Conservation (phyloP, 1,140 invertebrate genomes). For the Pantala flavescens region DNA sequence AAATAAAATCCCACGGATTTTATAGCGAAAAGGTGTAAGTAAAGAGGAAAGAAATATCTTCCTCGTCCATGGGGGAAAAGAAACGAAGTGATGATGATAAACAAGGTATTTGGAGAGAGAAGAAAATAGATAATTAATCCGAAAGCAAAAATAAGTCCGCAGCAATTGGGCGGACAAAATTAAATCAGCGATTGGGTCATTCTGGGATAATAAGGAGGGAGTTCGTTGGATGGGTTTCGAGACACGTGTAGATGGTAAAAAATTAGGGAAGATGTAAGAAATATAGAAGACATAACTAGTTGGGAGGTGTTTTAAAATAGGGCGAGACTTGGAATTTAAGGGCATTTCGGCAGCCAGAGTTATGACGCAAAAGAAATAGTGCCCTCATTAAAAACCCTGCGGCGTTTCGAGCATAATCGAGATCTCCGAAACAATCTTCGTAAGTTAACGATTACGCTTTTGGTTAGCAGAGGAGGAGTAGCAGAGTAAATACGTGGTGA, state of each 20-base stretch:
- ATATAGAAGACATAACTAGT: too few relatives aligned
- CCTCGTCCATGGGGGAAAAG: background rate
- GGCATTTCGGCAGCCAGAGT: too few relatives aligned
- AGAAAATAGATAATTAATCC: background rate
- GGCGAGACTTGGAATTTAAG: too few relatives aligned
- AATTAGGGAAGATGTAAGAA: too few relatives aligned
- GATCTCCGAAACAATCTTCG: background rate
- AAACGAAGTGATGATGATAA: background rate
- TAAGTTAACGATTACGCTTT: slow-evolving; percentile 2
- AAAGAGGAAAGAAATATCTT: background rate
- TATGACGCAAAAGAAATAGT: too few relatives aligned
- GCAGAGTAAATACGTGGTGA: background rate
- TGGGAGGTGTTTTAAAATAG: too few relatives aligned
- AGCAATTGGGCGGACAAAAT: background rate
- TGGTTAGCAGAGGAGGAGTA: background rate
- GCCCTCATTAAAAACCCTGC: too few relatives aligned
- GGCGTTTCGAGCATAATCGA: too few relatives aligned
- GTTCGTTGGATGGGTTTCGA: too few relatives aligned
- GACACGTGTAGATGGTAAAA: too few relatives aligned
- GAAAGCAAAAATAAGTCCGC: background rate
- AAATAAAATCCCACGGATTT: background rate
- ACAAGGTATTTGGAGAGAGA: background rate
- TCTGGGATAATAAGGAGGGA: background rate
- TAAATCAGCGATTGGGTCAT: background rate
- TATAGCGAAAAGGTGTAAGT: background rate